Evolutionary conservation across 53 echinoderm and acorn worm genomes (phyloP).

Genomic region (Paracentrotus lividus): DNA sequence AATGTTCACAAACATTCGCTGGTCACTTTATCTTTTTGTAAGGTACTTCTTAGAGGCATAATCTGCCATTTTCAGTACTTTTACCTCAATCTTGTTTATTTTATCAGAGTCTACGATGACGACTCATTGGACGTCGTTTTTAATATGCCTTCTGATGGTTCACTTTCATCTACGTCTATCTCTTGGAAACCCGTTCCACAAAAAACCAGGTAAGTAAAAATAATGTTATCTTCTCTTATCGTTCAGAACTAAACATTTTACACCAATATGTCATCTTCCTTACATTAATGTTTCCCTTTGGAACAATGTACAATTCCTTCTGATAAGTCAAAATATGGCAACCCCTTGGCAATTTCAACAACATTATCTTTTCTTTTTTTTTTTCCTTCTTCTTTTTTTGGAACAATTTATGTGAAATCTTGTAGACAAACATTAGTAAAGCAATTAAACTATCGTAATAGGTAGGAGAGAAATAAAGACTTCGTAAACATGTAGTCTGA

Average conservation of each 20-base stretch:
- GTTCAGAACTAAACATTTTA: background rate
- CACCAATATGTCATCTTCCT: background rate
- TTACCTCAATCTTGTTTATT: background rate
- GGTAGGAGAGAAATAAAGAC: no score
- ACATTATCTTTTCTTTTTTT: no score
- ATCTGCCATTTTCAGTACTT: background rate
- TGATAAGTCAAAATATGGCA: background rate
- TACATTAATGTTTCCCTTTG: background rate
- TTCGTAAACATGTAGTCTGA: no score
- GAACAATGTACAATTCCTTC: background rate
- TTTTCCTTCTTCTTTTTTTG: no score
- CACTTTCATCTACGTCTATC: background rate
- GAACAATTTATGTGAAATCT: no score
- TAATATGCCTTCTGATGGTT: background rate
- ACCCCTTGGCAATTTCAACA: no score
- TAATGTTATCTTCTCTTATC: background rate
- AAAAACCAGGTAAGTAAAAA: background rate
- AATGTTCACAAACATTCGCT: background rate
- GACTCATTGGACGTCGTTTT: background rate
- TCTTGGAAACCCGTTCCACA: background rate
- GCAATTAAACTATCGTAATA: no score
- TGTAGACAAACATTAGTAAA: no score
- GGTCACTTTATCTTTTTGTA: no score
- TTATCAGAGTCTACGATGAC: background rate
- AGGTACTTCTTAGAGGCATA: background rate